These are phyloP conservation scores for Dioctria rufipes DNA, from an alignment of 2,888 invertebrate species.

Conservation along the genomic window DNA sequence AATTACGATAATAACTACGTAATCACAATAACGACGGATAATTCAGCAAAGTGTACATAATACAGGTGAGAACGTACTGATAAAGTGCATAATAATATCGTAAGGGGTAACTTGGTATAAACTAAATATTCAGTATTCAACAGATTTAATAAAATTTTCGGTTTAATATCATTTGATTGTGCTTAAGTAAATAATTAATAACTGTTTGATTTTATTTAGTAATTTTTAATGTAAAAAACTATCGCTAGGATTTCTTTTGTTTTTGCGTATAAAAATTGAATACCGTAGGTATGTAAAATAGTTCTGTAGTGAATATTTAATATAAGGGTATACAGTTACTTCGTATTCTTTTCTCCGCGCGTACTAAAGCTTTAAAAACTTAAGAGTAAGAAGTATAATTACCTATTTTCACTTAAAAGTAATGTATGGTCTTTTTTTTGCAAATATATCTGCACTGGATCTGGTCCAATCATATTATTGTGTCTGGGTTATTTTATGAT, in stretches of 20 bases:
- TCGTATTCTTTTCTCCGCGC: conserved; percentile 3
- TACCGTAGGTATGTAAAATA: conserved; percentile 46
- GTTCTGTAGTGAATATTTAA: conserved; percentile 35
- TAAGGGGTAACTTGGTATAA: conserved; percentile 22
- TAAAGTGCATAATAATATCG: conserved; percentile 19
- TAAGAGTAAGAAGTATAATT: conserved; percentile 30
- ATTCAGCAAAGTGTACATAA: conserved; percentile 49
- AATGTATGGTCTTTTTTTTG: conserved; percentile 40
- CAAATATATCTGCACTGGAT: conserved; percentile 29
- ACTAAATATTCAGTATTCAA: conserved; percentile 29
- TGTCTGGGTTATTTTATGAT: not conserved
- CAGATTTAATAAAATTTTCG: conserved; percentile 8
- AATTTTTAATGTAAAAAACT: conserved; percentile 47
- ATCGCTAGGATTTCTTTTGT: conserved; percentile 43
- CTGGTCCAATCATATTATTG: conserved; percentile 9
- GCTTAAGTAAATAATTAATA: conserved; percentile 18
- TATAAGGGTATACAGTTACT: conserved; percentile 33
- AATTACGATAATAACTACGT: conserved; percentile 15
- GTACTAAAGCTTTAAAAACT: conserved; percentile 24
- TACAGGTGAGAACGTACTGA: conserved; percentile 23
- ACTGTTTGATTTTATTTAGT: not conserved
- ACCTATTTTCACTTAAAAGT: conserved; percentile 43
- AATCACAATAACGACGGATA: conserved; percentile 50
- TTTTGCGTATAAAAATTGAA: conserved; percentile 50
- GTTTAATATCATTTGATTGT: conserved; percentile 38